phyloP scores from a whole-genome alignment of 2,888 invertebrate genomes.

The Ypsolopha sequella region DNA sequence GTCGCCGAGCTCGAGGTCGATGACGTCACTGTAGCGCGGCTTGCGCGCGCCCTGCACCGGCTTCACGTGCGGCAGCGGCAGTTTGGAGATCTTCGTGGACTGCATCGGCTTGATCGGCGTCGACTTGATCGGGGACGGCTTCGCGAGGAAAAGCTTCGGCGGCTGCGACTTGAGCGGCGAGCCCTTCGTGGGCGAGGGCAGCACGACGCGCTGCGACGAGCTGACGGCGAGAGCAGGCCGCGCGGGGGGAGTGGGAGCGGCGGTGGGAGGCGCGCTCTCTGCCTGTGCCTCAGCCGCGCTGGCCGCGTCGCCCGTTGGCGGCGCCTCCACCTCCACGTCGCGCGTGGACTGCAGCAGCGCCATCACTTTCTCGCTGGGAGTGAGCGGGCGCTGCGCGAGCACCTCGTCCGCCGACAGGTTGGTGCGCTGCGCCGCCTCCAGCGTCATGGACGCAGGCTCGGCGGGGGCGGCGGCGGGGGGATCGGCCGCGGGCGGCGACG shows the following conservation, averaged over 20 bases:
- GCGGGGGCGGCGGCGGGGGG: constrained; percentile 21
- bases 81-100: constrained; percentile 19
- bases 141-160: constrained; percentile 64
- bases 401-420: constrained; percentile 61
- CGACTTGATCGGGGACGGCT: constrained; percentile 68
- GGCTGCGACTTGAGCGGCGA: constrained; percentile 47
- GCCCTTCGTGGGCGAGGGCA: constrained; percentile 60
- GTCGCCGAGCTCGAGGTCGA: constrained; percentile 62
- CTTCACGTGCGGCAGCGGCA: constrained; percentile 28
- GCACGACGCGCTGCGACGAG: constrained; percentile 47
- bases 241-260: constrained; percentile 28
- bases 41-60: constrained; percentile 22
- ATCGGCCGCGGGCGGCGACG: constrained; percentile 72
- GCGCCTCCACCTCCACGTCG: constrained; percentile 49
- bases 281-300: constrained; percentile 23
- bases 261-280: constrained; percentile 28
- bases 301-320: constrained; percentile 14
- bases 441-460: constrained; percentile 33
- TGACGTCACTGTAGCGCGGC: constrained; percentile 16
- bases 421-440: constrained; percentile 60
- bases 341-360: constrained; percentile 68
- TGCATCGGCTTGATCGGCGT: constrained; percentile 71
- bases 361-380: constrained; percentile 72
- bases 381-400: constrained; percentile 56
- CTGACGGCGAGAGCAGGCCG: constrained; percentile 9